These are phyloP conservation scores for Carassius gibelio DNA, from an alignment of 2,113 vertebrate species.

Conservation along the genomic window DNA sequence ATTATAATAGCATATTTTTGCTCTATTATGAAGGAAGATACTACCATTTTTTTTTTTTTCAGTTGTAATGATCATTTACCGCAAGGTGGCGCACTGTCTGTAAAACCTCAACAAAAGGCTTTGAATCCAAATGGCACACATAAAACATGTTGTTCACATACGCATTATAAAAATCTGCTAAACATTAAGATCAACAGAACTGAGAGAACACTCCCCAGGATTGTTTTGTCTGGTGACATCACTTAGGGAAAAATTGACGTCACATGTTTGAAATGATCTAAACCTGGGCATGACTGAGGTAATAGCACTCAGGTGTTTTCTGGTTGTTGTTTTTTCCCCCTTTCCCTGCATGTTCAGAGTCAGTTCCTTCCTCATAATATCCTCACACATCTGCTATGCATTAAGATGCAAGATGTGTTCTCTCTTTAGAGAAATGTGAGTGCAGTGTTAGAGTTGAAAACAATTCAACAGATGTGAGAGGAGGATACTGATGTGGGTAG, in stretches of 20 bases:
- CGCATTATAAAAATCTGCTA: neutral
- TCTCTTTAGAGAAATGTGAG: conserved; percentile 55
- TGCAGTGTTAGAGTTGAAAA: conserved; percentile 58
- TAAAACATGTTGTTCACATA: conserved; percentile 20
- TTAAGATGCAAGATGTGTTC: conserved; percentile 68
- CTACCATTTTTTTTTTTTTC: neutral
- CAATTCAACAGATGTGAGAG: conserved; percentile 67
- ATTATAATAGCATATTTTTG: neutral
- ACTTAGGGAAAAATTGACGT: conserved; percentile 47
- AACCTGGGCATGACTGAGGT: conserved; percentile 61
- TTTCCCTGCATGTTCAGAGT: conserved; percentile 45
- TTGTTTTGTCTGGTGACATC: conserved; percentile 28
- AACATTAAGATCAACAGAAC: conserved; percentile 26
- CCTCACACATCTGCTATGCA: conserved; percentile 71
- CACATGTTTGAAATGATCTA: conserved; percentile 43
- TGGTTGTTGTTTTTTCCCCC: neutral
- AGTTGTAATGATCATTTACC: neutral
- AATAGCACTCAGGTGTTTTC: conserved; percentile 72
- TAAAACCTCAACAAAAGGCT: neutral
- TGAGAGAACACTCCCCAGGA: neutral
- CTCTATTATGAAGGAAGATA: neutral
- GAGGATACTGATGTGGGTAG: conserved; percentile 34
- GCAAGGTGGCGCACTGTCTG: conserved; percentile 42
- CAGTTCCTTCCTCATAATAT: conserved; percentile 37
- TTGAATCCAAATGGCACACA: neutral